Conservation (phyloP, 1,140 invertebrate genomes). For the Tachypleus tridentatus region DNA sequence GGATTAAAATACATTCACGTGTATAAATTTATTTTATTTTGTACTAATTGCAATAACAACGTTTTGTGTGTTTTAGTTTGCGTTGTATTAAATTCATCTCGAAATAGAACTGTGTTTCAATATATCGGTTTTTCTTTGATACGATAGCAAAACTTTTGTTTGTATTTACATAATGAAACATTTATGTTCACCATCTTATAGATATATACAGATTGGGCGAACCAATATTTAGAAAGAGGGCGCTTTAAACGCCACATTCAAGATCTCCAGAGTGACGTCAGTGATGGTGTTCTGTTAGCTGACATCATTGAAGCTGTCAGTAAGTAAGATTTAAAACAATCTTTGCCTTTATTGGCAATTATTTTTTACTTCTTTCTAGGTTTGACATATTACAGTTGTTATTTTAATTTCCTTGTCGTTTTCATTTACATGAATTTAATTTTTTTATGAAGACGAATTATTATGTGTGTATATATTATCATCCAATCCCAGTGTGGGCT, state of each 20-base stretch:
- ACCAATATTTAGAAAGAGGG: constrained; percentile 87
- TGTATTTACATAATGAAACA: too few relatives aligned
- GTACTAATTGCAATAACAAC: too few relatives aligned
- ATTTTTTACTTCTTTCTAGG: constrained; percentile 1
- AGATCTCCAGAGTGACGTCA: constrained; percentile 74
- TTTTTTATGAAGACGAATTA: too few relatives aligned
- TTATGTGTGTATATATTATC: too few relatives aligned
- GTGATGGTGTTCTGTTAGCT: constrained; percentile 76
- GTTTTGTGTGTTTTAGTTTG: too few relatives aligned
- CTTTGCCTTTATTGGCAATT: background rate
- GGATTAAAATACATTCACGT: too few relatives aligned
- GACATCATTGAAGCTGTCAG: constrained; percentile 90
- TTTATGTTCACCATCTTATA: constrained; percentile 30
- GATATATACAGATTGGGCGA: constrained; percentile 97
- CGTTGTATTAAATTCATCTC: too few relatives aligned
- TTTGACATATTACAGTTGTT: constrained; percentile 2
- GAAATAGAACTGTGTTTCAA: too few relatives aligned
- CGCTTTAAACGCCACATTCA: constrained; percentile 66
- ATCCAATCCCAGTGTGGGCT: too few relatives aligned
- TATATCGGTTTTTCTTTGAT: too few relatives aligned
- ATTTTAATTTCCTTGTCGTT: background rate
- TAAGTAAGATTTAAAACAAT: constrained; percentile 42
- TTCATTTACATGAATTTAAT: background rate
- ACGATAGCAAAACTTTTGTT: too few relatives aligned
- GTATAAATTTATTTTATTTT: too few relatives aligned